Percentiles rank a stretch among this genome's conserved stretches.
Evolutionary conservation across 2,888 invertebrate genomes (phyloP).

Genomic region (Drosophila mettleri): DNA sequence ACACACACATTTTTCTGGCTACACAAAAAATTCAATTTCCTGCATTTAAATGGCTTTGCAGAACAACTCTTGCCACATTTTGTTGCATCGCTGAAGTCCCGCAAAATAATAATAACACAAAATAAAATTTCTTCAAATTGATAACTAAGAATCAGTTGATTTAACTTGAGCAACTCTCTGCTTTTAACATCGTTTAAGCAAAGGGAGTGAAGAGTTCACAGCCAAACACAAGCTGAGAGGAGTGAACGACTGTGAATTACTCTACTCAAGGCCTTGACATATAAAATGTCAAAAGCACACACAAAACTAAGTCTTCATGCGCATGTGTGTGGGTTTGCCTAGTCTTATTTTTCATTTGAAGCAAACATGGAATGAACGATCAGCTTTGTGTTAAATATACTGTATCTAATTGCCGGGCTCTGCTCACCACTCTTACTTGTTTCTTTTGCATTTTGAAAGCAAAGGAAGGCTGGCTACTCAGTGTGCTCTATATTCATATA

Average conservation of each 20-base stretch:
- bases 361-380: no score
- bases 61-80: constrained; percentile 42
- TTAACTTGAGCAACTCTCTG: not conserved
- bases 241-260: not conserved
- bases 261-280: not conserved
- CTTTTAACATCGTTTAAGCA: not conserved
- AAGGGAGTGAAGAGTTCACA: not conserved
- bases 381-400: no score
- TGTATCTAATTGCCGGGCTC: no score
- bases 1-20: constrained; percentile 26
- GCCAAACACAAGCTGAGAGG: no score
- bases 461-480: no score
- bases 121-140: constrained; percentile 30
- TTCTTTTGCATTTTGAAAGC: no score
- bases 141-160: constrained; percentile 2
- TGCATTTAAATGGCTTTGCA: constrained; percentile 76
- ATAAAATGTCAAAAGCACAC: not conserved
- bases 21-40: constrained; percentile 71
- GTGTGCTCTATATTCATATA: no score
- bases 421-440: no score
- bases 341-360: no score
- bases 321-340: no score
- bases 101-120: not conserved
- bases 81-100: constrained; percentile 16
- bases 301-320: no score